Evolutionary conservation across 2,797 vertebrate genomes (phyloP), one percentile per base, ranked within the genome.

Genomic region (Cetoscarus ocellatus): DNA sequence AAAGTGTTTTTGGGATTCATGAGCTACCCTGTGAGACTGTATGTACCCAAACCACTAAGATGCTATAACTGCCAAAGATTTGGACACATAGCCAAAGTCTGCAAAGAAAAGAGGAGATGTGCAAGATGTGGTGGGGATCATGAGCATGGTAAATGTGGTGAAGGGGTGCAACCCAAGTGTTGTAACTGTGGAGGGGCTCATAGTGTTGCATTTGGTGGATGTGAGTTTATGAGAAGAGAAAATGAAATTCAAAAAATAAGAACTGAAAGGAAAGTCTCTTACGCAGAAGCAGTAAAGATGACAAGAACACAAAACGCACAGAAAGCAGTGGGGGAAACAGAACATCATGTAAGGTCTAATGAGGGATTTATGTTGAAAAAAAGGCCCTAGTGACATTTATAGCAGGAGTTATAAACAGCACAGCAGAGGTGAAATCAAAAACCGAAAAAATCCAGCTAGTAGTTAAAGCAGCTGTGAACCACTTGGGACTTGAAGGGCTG

Each of bases 401-500:
- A 1, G 39, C 39, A 40, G 39, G 42, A 27, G 27, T 27, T 4
- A 27, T 27, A 27, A 27, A 27, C 27, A 27, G 27, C 27, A 27
- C 27, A 27, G 27, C 27, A 27, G 27, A 27, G 27, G 27, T 27
- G 4, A 27, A 27, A 27, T 27, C 27, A 27, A 27, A 27, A 27
- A 27, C 2, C 4, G 27, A 2, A 27, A 27, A 27, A 27, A 27
- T 27, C 27, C 27, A 27, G 27, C 27, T 27, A 27, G 27, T 27
- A 27, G 27, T 27, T 27, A 27, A 27, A 27, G 27, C 27, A 27
- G 42, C 42, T 7, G 42, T 43, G 42, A 34, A 58, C 42, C 45
- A 58, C 17, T 5, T 36, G n/a, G 47, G 61, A 51, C n/a, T 72
- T 58, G 27, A n/a, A 10, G 36, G 61, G 48, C 49, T 61, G 50